phyloP scores from a whole-genome alignment of 1,140 invertebrate genomes.

The Uloborus diversus region DNA sequence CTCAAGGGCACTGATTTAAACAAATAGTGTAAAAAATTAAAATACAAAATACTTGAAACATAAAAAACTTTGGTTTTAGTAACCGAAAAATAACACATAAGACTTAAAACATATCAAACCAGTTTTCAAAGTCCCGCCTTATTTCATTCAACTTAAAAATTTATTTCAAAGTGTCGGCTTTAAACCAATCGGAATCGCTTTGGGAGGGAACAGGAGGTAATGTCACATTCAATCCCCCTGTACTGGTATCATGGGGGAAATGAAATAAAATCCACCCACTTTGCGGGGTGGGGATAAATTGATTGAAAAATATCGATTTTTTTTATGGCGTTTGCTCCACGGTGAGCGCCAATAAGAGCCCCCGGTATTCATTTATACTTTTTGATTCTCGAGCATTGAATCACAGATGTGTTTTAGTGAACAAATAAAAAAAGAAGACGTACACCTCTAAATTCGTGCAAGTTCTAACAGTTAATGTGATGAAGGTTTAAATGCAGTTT shows the following conservation, averaged over 20 bases:
- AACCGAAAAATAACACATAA: too few relatives aligned
- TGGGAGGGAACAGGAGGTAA: background rate
- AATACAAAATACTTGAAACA: too few relatives aligned
- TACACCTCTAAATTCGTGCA: too few relatives aligned
- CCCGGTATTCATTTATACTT: background rate
- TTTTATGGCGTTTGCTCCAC: background rate
- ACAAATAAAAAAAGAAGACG: background rate
- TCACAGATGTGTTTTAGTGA: background rate
- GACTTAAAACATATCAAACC: too few relatives aligned
- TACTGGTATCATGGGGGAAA: background rate
- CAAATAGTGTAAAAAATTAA: too few relatives aligned
- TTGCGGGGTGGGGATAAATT: conserved; percentile 11
- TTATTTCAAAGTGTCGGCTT: conserved; percentile 15
- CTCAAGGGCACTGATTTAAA: too few relatives aligned
- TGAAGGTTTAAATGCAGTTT: too few relatives aligned
- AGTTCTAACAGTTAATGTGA: too few relatives aligned
- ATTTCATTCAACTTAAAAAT: conserved; percentile 9
- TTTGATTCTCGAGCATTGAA: background rate
- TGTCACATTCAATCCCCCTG: background rate
- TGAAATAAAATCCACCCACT: background rate
- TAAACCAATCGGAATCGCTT: conserved; percentile 12
- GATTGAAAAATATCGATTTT: conserved; percentile 53
- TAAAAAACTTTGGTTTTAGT: too few relatives aligned
- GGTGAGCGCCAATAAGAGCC: background rate
- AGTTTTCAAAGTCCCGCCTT: conserved; percentile 2